phyloP scores from a whole-genome alignment of 2,888 invertebrate species.

The Aleiodes leptofemur region DNA sequence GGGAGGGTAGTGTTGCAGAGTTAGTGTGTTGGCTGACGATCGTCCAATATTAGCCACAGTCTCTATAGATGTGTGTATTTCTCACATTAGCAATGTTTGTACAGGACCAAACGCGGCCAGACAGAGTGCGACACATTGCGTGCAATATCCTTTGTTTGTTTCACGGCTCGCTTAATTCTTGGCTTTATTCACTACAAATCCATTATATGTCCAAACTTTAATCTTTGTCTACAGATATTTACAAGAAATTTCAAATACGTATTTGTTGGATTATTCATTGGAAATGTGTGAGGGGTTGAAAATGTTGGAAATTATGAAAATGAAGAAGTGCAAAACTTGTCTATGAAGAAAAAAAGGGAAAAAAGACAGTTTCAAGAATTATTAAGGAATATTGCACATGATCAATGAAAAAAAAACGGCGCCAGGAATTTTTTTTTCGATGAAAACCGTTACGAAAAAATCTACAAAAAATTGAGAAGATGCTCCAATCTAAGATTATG shows the following conservation, averaged over 20 bases:
- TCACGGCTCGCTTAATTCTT: slow-evolving; percentile 66
- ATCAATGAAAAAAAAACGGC: too few species aligned
- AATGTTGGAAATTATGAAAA: too few species aligned
- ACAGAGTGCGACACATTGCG: slow-evolving; percentile 66
- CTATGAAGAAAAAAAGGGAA: too few species aligned
- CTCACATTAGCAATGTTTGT: slow-evolving; percentile 73
- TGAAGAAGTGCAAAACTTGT: too few species aligned
- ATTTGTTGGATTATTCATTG: too few species aligned
- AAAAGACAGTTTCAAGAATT: too few species aligned
- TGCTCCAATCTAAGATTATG: too few species aligned
- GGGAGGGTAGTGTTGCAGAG: slow-evolving; percentile 3
- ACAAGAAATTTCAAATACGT: not conserved
- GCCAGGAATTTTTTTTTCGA: too few species aligned
- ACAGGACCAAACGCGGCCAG: slow-evolving; percentile 65
- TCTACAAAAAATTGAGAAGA: too few species aligned
- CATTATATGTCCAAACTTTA: slow-evolving; percentile 54
- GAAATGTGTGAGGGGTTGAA: too few species aligned
- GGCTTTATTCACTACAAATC: slow-evolving; percentile 66
- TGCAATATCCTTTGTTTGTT: slow-evolving; percentile 73
- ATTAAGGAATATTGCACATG: too few species aligned
- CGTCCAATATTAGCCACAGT: slow-evolving; percentile 65
- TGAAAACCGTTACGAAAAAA: too few species aligned
- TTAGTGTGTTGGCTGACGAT: slow-evolving; percentile 47
- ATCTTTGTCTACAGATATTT: slow-evolving; percentile 2
- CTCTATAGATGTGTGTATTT: slow-evolving; percentile 69